Evolutionary conservation across 2,888 invertebrate genomes (phyloP), one percentile per base, ranked within the genome.

Genomic region (Oligia latruncula): DNA sequence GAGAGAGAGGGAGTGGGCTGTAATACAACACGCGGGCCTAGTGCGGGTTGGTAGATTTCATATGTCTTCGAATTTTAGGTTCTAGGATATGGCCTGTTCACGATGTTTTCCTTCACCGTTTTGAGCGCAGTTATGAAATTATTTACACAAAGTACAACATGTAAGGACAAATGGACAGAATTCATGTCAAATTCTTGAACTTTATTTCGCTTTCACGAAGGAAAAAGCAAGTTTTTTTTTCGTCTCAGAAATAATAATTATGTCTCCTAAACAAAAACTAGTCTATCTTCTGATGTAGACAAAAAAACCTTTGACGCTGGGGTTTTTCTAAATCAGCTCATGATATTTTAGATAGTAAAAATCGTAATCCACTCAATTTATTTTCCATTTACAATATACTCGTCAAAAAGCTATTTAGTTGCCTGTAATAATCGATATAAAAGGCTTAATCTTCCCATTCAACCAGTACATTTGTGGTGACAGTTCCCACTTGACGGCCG

Each of bases 401-500:
- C 13, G 40, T 71, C 82, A 73, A 78, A 84, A 81, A 76, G 68
- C 66, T 71, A 74, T 71, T 80, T 58, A 81, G 71, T 82, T 76
- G 29, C 46, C 55, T 67, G 43, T 67, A 80, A 82, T 79, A 89
- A 81, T 79, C 70, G 46, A 75, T 74, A 83, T 79, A 81, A 81
- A 88, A 84, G 84, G 84, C 77, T 84, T 88, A 89, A 88, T 86
- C 78, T 82, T 78, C 67, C 77, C 67, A 80, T 81, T 82, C 46
- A 85, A 67, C 73, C 78, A 81, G 80, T 80, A 87, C 77, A 80
- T 88, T 86, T 87, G 81, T 77, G 77, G 82, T 85, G 88, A 86
- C 81, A 81, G 77, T 60, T 77, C 87, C 74, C 81, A 89, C 82
- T 89, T 84, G 86, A 81, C 76, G 87, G 83, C 88, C 87, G 90